A percentile compares a stretch with the other conserved stretches of the same genome.
Conservation (phyloP, 1,140 invertebrate species). For the Campoletis sonorensis region DNA sequence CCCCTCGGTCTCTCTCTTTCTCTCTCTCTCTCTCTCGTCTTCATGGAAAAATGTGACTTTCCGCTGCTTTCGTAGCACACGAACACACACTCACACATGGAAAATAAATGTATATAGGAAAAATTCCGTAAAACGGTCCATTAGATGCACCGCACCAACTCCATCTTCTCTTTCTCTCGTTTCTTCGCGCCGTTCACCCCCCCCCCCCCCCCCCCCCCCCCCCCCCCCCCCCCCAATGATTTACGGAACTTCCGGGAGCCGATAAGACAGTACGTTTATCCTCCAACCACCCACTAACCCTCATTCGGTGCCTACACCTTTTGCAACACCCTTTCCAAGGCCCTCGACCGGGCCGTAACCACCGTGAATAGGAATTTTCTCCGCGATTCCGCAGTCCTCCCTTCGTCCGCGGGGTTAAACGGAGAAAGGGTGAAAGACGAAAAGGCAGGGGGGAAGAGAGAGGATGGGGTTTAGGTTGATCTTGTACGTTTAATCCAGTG, state of each 20-base stretch:
- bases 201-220: slow-evolving; percentile 20
- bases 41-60: slow-evolving; percentile 4
- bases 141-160: slow-evolving; percentile 28
- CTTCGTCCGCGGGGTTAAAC: not conserved
- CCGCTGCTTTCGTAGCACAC: not conserved
- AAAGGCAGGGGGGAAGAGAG: not conserved
- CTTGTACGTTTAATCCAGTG: slow-evolving; percentile 40
- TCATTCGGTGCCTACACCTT: slow-evolving; percentile 13
- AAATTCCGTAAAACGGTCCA: slow-evolving; percentile 40
- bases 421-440: not conserved
- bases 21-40: not conserved
- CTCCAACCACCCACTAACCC: slow-evolving; percentile 45
- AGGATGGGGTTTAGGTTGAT: not conserved
- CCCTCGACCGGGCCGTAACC: slow-evolving; percentile 13
- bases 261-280: slow-evolving; percentile 68
- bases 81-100: not conserved
- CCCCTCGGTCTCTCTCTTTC: too few species aligned
- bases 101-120: not conserved
- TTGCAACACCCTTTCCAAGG: not conserved
- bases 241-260: slow-evolving; percentile 66
- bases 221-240: slow-evolving; percentile 59
- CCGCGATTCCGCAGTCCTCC: slow-evolving; percentile 23
- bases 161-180: slow-evolving; percentile 22
- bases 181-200: slow-evolving; percentile 35
- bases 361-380: slow-evolving; percentile 38